Base-by-base conservation (phyloP, 2,797 vertebrate species). In the Lutjanus argentimaculatus region DNA sequence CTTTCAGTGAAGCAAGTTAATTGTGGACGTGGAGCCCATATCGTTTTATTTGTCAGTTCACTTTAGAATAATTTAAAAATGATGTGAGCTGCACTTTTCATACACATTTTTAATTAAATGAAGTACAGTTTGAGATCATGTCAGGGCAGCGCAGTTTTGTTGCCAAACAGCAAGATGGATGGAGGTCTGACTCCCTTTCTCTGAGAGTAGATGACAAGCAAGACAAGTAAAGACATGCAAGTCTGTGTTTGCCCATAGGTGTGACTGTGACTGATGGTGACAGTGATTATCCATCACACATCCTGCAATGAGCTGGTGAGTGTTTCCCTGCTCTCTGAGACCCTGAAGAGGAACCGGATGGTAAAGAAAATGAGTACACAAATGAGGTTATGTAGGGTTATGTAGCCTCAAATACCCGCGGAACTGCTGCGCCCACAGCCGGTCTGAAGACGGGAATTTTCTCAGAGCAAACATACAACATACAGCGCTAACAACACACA, bases 151-250 rank as follows among this genome's bases (percentile, higher is more conserved):
- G 43, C 25, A n/a, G 14, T 17, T 48, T 69, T 67, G 25, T 52
- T 21, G 48, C 16, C 10, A 1, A 17, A 46, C 12, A 22, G 12
- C 22, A 49, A 53, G 21, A 83, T 19, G 11, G 19, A 25, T 2
- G 0, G 4, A 8, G 19, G 25, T 53, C 36, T 66, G 61, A 70
- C 43, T 58, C 19, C 19, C 1, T 59, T 63, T 61, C 42, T 74
- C 15, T 40, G 42, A 51, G 9, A 59, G 62, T 59, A 17, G 55
- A 51, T 51, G 70, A 86, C 57, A 67, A 52, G 59, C 30, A 68
- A 43, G 71, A 59, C 58, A 40, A 22, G 66, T 71, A 49, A 73
- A 75, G 78, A 78, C 83, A 77, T 61, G 72, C 51, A 69, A 56
- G 49, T 19, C 56, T 67, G 46, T 40, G 52, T 53, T 74, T 53